Base-by-base conservation (phyloP, 2,888 invertebrate species). In the Clistopyga incitator region DNA sequence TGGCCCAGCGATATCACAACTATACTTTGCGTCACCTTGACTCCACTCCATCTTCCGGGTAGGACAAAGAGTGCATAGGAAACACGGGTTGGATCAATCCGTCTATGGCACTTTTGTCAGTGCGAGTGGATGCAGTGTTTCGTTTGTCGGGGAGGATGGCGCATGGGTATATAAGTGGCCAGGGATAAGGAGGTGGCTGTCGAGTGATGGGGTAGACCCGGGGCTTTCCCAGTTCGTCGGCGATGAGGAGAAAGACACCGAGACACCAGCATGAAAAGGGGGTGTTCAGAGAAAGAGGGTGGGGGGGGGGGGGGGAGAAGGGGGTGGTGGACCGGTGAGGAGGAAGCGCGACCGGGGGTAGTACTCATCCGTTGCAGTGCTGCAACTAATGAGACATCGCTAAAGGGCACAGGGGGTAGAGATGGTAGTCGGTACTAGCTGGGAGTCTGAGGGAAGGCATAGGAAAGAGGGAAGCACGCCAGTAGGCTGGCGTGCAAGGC, bases 311-410 rank as follows among this genome's bases (percentile, higher is more conserved):
- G 80, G 68, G 74, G 74, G 81, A 79, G 54, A 64, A 67, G 70
- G 13, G 77, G 86, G 85, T 67, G 86, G 81, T 85, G 79, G 80
- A 71, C 78, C 71, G 75, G 78, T 85, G 80, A 72, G 81, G 82
- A 84, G 81, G 87, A 88, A 85, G 85, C 85, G 88, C 86, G 70
- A 88, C 87, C 87, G 87, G 88, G 89, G 88, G n/a, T 88, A 85
- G 91, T 89, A 92, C 92, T 93, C 92, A 91, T 92, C 90, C 90
- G 90, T 85, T 91, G 92, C 92, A 92, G 92, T 89, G 89, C 92
- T 92, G 92, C 92, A 93, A 93, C 93, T 93, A 93, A 93, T 93
- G 93, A 93, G 93, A 93, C 93, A 93, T 93, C 89, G 93, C 93
- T 93, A 92, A 93, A 93, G 93, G 93, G 93, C 92, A 93, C 90